Conservation (phyloP, 2,797 vertebrate species). For the Scyliorhinus canicula region DNA sequence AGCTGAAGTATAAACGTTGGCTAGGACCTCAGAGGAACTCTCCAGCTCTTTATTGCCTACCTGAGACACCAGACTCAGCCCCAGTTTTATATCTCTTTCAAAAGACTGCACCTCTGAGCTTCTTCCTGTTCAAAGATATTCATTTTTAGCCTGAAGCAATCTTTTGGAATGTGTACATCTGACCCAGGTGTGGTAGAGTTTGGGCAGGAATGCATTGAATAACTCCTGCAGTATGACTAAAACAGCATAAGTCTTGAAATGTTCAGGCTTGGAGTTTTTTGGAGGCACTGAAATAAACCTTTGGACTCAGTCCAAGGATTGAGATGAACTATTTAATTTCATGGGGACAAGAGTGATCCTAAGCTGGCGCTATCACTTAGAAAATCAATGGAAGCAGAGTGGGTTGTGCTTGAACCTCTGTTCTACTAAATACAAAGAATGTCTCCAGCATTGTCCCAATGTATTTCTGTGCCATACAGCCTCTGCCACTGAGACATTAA, state of each 20-base stretch:
- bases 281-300: neutral
- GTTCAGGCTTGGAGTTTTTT: neutral
- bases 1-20: neutral
- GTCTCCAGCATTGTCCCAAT: neutral
- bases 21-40: neutral
- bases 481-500: neutral
- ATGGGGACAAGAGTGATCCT: neutral
- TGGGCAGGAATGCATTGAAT: neutral
- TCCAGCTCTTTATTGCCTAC: neutral
- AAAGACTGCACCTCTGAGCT: neutral
- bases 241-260: neutral
- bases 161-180: neutral
- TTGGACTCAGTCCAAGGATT: neutral
- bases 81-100: neutral
- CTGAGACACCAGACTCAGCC: neutral
- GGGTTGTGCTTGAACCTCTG: neutral
- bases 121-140: neutral
- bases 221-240: neutral
- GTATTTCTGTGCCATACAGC: neutral
- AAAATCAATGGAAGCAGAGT: neutral
- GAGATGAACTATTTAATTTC: neutral
- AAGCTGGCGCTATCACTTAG: neutral
- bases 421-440: neutral
- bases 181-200: no score
- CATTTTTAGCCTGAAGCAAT: neutral